Evolutionary conservation across 2,888 invertebrate species (phyloP).

Genomic region (Philereme vetulata): DNA sequence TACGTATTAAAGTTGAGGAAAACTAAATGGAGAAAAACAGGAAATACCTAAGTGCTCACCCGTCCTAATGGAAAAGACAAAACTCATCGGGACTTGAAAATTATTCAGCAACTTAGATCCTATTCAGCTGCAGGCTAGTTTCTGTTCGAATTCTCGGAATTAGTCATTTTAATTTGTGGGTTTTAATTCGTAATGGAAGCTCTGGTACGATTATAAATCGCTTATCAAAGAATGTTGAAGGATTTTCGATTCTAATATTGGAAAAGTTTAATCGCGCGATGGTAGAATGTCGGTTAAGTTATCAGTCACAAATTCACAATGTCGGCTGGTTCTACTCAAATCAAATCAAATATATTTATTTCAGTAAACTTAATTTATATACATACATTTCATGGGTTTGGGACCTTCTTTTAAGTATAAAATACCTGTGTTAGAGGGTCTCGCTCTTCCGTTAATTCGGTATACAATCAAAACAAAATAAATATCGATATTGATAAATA

Average conservation of each 20-base stretch:
- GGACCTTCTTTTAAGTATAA: too few species aligned
- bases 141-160: conserved; percentile 15
- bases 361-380: too few species aligned
- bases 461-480: too few species aligned
- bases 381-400: too few species aligned
- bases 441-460: too few species aligned
- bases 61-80: conserved; percentile 19
- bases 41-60: conserved; percentile 11
- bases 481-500: too few species aligned
- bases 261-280: conserved; percentile 68
- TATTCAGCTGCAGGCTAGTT: conserved; percentile 12
- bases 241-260: conserved; percentile 70
- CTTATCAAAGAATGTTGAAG: conserved; percentile 69
- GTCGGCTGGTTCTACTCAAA: conserved; percentile 42
- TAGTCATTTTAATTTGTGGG: conserved; percentile 38
- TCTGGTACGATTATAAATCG: conserved; percentile 74
- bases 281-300: conserved; percentile 60
- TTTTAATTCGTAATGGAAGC: conserved; percentile 54
- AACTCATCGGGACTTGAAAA: conserved; percentile 19
- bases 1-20: conserved; percentile 17
- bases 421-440: too few species aligned
- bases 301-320: conserved; percentile 66
- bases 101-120: conserved; percentile 15
- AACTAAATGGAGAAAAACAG: conserved; percentile 24
- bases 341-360: too few species aligned